Percentiles rank a stretch among this genome's conserved stretches.
These are phyloP conservation scores for Platyscapa corneri DNA, from an alignment of 1,140 invertebrate species.

Conservation along the genomic window DNA sequence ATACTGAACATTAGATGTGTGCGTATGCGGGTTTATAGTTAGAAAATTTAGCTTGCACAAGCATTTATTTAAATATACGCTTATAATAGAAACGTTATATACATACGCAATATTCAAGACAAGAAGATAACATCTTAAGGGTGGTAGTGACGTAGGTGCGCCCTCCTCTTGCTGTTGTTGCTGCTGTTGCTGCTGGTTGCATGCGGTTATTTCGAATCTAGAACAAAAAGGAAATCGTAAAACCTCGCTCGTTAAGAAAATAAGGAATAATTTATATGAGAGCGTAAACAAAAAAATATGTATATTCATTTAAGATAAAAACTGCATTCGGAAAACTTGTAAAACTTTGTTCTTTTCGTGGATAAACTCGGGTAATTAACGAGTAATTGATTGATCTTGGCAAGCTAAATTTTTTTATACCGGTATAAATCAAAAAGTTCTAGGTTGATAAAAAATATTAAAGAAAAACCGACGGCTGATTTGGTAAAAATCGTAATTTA, in stretches of 20 bases:
- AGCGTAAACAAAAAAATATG: neutral
- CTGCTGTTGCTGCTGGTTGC: constrained; percentile 29
- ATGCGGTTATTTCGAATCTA: constrained; percentile 47
- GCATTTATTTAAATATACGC: neutral
- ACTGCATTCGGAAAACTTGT: neutral
- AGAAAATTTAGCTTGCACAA: neutral
- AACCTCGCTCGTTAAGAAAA: constrained; percentile 27
- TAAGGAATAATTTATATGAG: constrained; percentile 27
- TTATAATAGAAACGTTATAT: constrained; percentile 32
- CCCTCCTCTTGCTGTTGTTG: constrained; percentile 29
- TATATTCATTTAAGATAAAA: neutral
- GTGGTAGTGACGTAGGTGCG: constrained; percentile 60
- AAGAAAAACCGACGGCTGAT: neutral
- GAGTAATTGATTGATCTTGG: neutral
- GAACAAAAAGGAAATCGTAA: constrained; percentile 38
- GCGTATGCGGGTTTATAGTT: neutral
- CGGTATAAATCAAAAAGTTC: neutral
- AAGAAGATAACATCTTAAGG: constrained; percentile 67
- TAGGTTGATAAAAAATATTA: neutral
- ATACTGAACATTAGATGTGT: neutral
- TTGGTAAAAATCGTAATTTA: neutral
- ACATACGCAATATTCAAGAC: constrained; percentile 70
- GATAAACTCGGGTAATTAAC: neutral
- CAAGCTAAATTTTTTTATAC: neutral
- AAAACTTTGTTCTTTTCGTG: neutral